Evolutionary conservation across 2,797 vertebrate genomes (phyloP).

Genomic region (Platalea minor): DNA sequence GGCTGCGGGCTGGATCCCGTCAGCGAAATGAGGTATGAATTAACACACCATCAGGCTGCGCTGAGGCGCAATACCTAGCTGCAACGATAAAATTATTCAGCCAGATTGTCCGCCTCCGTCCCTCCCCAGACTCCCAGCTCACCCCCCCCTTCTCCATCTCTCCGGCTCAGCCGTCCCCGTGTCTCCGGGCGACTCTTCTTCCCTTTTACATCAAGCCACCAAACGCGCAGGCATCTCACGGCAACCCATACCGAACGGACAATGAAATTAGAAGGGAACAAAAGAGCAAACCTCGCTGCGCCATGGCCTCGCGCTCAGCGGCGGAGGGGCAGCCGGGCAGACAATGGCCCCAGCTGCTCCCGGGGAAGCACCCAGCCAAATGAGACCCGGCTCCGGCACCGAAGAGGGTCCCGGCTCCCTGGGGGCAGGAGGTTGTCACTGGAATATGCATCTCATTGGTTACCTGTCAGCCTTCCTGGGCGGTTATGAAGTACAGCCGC

Average conservation of each 20-base stretch:
- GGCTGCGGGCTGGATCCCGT: neutral
- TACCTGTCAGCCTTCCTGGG: slow-evolving; percentile 59
- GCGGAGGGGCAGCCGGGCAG: neutral
- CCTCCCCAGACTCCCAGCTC: neutral
- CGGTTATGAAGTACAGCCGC: slow-evolving; percentile 2
- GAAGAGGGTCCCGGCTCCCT: neutral
- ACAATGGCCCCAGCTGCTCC: slow-evolving; percentile 50
- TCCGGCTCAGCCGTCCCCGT: accelerated
- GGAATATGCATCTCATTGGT: slow-evolving; percentile 61
- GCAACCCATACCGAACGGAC: neutral
- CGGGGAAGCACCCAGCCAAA: neutral
- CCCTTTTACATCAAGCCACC: neutral
- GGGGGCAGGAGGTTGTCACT: slow-evolving; percentile 4
- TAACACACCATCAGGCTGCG: neutral
- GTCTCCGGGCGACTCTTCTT: neutral
- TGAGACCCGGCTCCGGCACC: neutral
- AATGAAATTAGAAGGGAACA: slow-evolving; percentile 20
- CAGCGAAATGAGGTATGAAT: neutral
- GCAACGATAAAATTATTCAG: neutral
- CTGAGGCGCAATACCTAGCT: neutral
- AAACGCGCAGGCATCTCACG: neutral
- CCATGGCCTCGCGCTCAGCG: neutral
- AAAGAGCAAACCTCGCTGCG: slow-evolving; percentile 43
- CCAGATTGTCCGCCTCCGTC: accelerated
- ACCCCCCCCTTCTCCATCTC: neutral